A percentile compares a stretch with the other conserved stretches of the same genome.
phyloP scores from a whole-genome alignment of 92 coral and sea anemone genomes.

The Palythoa caribaeorum region DNA sequence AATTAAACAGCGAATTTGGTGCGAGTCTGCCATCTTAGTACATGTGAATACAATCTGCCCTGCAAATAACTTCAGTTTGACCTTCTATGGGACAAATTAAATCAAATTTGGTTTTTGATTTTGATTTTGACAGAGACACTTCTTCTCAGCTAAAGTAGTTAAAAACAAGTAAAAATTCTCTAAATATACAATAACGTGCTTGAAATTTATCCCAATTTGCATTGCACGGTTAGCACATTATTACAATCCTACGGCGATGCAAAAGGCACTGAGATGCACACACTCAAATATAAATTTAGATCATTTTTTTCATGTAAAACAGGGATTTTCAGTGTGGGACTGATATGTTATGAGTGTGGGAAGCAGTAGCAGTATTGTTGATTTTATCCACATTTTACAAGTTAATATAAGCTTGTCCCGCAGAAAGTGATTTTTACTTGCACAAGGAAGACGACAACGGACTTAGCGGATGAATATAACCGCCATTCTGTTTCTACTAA shows the following conservation, averaged over 20 bases:
- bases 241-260: neutral
- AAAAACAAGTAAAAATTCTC: neutral
- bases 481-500: too few relatives aligned
- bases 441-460: neutral
- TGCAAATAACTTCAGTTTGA: too few relatives aligned
- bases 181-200: neutral
- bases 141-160: too few relatives aligned
- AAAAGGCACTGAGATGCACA: neutral
- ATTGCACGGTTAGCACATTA: neutral
- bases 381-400: neutral
- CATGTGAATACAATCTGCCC: too few relatives aligned
- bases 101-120: too few relatives aligned
- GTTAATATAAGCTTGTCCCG: neutral
- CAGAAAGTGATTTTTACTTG: neutral
- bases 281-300: neutral
- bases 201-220: neutral
- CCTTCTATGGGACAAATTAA: too few relatives aligned
- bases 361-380: neutral
- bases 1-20: neutral
- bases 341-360: neutral
- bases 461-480: too few relatives aligned
- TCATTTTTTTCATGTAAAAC: neutral
- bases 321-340: conserved; percentile 40
- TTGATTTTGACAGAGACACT: too few relatives aligned
- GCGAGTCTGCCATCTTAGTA: too few relatives aligned